A percentile compares a stretch with the other conserved stretches of the same genome.
phyloP scores from a whole-genome alignment of 1,140 invertebrate species.

The Drosophila quadrilineata region DNA sequence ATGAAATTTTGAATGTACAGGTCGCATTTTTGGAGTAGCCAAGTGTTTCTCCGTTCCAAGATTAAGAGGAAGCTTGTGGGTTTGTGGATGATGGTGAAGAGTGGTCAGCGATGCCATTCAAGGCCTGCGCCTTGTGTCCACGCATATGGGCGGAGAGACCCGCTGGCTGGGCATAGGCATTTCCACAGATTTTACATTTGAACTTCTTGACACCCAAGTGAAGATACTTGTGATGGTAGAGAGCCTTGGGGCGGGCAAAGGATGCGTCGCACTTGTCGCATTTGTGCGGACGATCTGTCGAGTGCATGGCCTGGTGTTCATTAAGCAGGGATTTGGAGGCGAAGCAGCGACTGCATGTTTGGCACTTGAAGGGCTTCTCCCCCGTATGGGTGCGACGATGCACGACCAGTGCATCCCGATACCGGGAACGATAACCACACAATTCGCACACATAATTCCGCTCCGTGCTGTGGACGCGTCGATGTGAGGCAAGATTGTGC shows the following conservation, averaged over 20 bases:
- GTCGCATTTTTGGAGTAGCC: too few relatives aligned
- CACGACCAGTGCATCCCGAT: slow-evolving; percentile 93
- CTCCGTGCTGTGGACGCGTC: slow-evolving; percentile 56
- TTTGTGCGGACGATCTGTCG: slow-evolving; percentile 90
- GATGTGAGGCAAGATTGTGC: slow-evolving; percentile 59
- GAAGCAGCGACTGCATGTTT: slow-evolving; percentile 54
- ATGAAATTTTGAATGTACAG: too few relatives aligned
- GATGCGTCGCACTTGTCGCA: slow-evolving; percentile 88
- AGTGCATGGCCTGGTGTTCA: slow-evolving; percentile 88
- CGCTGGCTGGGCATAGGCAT: slow-evolving; percentile 72
- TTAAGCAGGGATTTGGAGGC: slow-evolving; percentile 65
- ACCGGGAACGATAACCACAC: slow-evolving; percentile 64
- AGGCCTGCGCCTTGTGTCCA: slow-evolving; percentile 51
- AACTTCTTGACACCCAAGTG: slow-evolving; percentile 92
- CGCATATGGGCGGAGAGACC: slow-evolving; percentile 76
- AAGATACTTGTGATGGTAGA: slow-evolving; percentile 91
- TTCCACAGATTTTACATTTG: slow-evolving; percentile 85
- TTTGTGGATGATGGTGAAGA: neutral
- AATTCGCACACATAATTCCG: slow-evolving; percentile 70
- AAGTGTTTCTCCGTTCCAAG: too few relatives aligned
- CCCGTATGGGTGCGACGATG: slow-evolving; percentile 97
- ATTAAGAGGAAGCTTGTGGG: too few relatives aligned
- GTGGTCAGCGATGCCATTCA: slow-evolving; percentile 5
- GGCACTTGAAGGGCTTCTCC: slow-evolving; percentile 92
- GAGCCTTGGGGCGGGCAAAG: slow-evolving; percentile 92